A percentile compares a stretch with the other conserved stretches of the same genome.
These are phyloP conservation scores for Scolopax mira DNA, from an alignment of 2,113 vertebrate genomes.

Conservation along the genomic window DNA sequence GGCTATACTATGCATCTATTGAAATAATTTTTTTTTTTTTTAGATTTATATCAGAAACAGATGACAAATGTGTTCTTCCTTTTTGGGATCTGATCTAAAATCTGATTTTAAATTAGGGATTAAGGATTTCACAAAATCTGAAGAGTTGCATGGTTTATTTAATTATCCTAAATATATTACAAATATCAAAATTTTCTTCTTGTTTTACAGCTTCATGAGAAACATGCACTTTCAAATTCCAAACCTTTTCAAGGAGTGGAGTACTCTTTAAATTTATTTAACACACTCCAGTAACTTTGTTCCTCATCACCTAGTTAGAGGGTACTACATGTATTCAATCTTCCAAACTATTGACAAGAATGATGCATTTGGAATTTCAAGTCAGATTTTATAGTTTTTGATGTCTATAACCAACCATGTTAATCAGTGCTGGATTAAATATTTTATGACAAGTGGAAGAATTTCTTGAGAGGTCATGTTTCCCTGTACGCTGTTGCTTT, in stretches of 20 bases:
- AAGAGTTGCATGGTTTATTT: neutral
- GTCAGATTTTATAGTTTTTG: fast-evolving
- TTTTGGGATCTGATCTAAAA: neutral
- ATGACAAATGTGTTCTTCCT: neutral
- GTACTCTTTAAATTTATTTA: neutral
- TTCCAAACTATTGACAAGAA: neutral
- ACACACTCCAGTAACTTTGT: neutral
- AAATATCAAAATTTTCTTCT: neutral
- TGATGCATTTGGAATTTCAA: neutral
- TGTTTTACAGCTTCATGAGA: neutral
- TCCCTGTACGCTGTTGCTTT: neutral
- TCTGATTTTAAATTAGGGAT: neutral
- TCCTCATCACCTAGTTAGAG: neutral
- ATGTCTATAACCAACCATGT: neutral
- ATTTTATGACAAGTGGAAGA: neutral
- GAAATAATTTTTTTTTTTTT: neutral
- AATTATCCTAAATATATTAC: neutral
- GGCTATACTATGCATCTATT: neutral
- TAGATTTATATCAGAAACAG: neutral
- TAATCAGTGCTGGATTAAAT: neutral
- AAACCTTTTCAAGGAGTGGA: neutral
- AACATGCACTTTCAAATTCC: neutral
- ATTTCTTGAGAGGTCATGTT: neutral
- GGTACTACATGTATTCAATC: neutral
- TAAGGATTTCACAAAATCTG: neutral